Evolutionary conservation across 1,140 invertebrate genomes (phyloP).

Genomic region (Sitodiplosis mosellana): DNA sequence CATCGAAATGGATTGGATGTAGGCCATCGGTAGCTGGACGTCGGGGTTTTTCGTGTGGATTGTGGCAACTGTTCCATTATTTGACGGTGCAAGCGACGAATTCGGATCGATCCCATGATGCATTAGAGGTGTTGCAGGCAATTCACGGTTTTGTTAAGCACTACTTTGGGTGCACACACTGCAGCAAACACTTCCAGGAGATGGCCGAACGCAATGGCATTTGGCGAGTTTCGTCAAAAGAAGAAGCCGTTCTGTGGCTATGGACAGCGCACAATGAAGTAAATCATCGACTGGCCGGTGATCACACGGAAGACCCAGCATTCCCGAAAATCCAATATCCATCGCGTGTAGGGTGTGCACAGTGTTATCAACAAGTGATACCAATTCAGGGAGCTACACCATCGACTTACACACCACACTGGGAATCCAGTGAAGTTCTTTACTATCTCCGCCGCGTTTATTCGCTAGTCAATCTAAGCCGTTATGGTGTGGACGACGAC

Average conservation of each 20-base stretch:
- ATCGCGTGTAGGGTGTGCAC: slow-evolving; percentile 38
- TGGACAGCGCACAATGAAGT: slow-evolving; percentile 92
- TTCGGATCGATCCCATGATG: slow-evolving; percentile 27
- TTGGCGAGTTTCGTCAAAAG: slow-evolving; percentile 41
- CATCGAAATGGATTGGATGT: slow-evolving; percentile 58
- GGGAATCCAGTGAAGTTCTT: slow-evolving; percentile 51
- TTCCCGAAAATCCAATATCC: slow-evolving; percentile 89
- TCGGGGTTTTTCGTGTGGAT: slow-evolving; percentile 85
- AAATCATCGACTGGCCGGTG: slow-evolving; percentile 69
- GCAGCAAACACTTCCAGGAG: slow-evolving; percentile 63
- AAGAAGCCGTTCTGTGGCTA: slow-evolving; percentile 76
- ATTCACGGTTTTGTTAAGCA: slow-evolving; percentile 79
- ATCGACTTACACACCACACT: slow-evolving; percentile 26
- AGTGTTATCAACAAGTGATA: slow-evolving; percentile 33
- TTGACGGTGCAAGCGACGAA: slow-evolving; percentile 62
- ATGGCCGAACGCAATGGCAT: slow-evolving; percentile 55
- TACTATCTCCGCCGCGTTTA: slow-evolving; percentile 61
- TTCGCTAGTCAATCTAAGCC: slow-evolving; percentile 32
- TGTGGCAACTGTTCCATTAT: slow-evolving; percentile 92
- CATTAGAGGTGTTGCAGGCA: slow-evolving; percentile 49
- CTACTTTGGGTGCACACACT: slow-evolving; percentile 90
- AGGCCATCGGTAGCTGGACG: slow-evolving; percentile 31
- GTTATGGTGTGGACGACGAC: slow-evolving; percentile 19
- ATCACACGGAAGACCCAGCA: slow-evolving; percentile 75
- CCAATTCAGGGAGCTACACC: not conserved